Base-by-base conservation (phyloP, 1,140 invertebrate species). In the Venustaconcha ellipsiformis region DNA sequence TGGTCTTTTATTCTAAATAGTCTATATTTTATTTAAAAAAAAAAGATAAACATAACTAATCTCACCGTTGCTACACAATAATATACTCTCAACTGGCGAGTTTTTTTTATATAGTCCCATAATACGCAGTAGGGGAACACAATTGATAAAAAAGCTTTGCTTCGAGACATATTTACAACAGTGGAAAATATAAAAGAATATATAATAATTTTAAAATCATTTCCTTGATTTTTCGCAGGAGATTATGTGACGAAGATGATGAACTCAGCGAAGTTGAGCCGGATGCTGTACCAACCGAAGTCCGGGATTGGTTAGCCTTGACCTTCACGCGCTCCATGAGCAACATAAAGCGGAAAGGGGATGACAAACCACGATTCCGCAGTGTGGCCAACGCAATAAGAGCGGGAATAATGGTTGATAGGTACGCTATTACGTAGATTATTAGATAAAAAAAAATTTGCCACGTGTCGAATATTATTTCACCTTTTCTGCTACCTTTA, bases 381-480 rank as follows among this genome's bases (percentile, higher is more conserved):
- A 96, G 96, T 63, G 97, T 99, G 70, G 97, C 97, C n/a, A 96
- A 99, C 87, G 97, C 97, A 74, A 99, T 99, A 82, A 92, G 97
- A 18, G 97, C 97, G 1, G 97, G 97, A 30, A 98, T 99, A 83
- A 98, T 99, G 91, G 97, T 99, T 79, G 97, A 99, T 89, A 94
- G 96, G 92, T 92, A 79, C 70, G 79, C 14, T 11, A 48, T 48
- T 11, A 48, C 37, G 37, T 48, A 48, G 37, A 48, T 11, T 6
- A 48, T 48, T 48, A 48, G 37, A 48, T 48, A 48, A 0, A 48
- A 48, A n/a, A 48, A 48, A 8, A 6, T 48, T 6, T 48, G 37
- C 37, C 6, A 5, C 6, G 37, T 8, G 6, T 48, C 6, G 37
- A 48, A 48, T 48, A 48, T 48, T 48, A 48, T 48, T 48, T 6